Evolutionary conservation across 2,888 invertebrate species (phyloP).

Genomic region (Caenorhabditis imperialis): DNA sequence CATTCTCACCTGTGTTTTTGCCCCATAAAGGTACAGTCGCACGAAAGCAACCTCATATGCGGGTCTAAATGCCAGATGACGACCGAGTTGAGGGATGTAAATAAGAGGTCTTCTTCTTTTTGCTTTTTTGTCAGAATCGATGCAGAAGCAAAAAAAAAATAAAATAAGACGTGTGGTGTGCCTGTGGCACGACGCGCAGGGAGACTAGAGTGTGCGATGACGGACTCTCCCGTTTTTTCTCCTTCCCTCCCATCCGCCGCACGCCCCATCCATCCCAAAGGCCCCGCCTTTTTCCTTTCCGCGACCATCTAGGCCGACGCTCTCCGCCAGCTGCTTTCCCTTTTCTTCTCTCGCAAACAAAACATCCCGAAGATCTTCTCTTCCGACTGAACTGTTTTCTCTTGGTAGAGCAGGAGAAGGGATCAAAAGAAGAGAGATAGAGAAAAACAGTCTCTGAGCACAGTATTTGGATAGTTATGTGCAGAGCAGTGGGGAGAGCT

Average conservation of each 20-base stretch:
- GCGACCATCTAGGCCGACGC: conserved; percentile 9
- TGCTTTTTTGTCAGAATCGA: conserved; percentile 18
- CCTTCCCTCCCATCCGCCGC: conserved; percentile 24
- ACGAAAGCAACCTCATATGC: conserved; percentile 64
- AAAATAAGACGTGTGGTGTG: conserved; percentile 44
- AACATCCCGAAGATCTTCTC: conserved; percentile 23
- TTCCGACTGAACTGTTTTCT: conserved; percentile 38
- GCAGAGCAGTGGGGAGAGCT: conserved; percentile 41
- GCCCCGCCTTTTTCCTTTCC: conserved; percentile 24
- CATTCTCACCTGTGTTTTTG: conserved; percentile 65
- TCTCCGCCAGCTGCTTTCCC: conserved; percentile 13
- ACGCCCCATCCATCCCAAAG: conserved; percentile 41
- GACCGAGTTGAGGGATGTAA: conserved; percentile 2
- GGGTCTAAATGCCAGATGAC: conserved; percentile 1
- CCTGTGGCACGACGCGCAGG: conserved; percentile 21
- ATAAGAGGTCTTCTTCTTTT: conserved; percentile 3
- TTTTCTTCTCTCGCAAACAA: conserved; percentile 17
- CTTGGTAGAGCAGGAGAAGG: conserved; percentile 16
- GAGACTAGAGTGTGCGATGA: conserved; percentile 38
- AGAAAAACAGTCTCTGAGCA: conserved; percentile 21
- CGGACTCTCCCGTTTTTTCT: conserved; percentile 27
- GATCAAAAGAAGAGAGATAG: neutral
- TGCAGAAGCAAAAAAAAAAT: too few species aligned
- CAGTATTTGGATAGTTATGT: conserved; percentile 52
- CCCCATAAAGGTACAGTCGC: conserved; percentile 69